These are phyloP conservation scores for Eulithis testata DNA, from an alignment of 2,888 invertebrate genomes.

Conservation along the genomic window DNA sequence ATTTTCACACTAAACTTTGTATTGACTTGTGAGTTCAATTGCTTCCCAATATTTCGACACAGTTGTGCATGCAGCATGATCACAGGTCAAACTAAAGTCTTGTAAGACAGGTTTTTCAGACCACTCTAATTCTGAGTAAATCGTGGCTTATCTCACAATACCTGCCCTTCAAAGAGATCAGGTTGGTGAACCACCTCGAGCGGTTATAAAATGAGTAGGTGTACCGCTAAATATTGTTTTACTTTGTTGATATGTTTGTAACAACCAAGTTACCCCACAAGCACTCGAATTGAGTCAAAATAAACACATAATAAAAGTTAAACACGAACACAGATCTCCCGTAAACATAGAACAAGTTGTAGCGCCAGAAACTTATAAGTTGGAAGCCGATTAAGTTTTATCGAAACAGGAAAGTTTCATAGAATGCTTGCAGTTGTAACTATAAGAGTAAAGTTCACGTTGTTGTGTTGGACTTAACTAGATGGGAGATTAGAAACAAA, in stretches of 20 bases:
- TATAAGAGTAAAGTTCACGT: background rate
- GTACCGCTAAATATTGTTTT: background rate
- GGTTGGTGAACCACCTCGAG: too few relatives aligned
- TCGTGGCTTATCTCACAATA: too few relatives aligned
- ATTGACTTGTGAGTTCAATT: too few relatives aligned
- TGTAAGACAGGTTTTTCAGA: too few relatives aligned
- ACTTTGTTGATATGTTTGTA: background rate
- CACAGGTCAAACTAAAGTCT: too few relatives aligned
- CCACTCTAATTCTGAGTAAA: too few relatives aligned
- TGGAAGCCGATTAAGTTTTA: constrained; percentile 19
- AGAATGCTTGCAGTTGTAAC: constrained; percentile 22
- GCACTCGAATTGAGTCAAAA: background rate
- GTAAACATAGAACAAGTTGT: constrained; percentile 18
- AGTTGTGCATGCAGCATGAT: too few relatives aligned
- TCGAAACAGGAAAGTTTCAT: constrained; percentile 21
- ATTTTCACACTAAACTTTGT: too few relatives aligned
- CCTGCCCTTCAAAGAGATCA: too few relatives aligned
- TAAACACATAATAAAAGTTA: background rate
- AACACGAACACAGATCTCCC: background rate
- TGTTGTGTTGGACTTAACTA: background rate
- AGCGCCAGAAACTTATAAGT: constrained; percentile 14
- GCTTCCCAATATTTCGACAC: too few relatives aligned
- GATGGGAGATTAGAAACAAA: background rate
- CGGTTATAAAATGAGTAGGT: background rate
- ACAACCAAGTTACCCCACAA: background rate